Evolutionary conservation across 2,113 vertebrate genomes (phyloP), one percentile per base, ranked within the genome.

Genomic region (Tragulus kanchil): DNA sequence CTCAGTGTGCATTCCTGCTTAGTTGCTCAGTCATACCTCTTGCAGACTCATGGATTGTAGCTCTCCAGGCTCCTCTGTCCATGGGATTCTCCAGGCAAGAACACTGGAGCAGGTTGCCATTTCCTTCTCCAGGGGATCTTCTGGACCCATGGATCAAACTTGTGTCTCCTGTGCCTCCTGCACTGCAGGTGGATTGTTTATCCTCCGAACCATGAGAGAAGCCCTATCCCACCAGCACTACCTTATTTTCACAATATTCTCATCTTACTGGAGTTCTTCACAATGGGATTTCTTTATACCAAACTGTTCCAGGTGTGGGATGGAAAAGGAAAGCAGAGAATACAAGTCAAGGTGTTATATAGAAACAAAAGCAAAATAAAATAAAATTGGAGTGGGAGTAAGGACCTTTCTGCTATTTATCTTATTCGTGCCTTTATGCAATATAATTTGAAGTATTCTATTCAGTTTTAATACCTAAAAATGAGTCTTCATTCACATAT

Each of bases 381-480:
- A 28, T 78, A 65, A 87, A 62, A 91, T 69, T 65, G 42, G 28
- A 17, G 1, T 12, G 28, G 8, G 8, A 12, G n/a, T 28, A 89
- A 84, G 71, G 16, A 6, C 2, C 16, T 14, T 75, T 94, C 21
- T 88, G 9, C 28, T 84, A 7, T 52, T 90, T 73, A 26, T 16
- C 25, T 89, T 65, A 64, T 54, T 50, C 2, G 61, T 89, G 45
- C 13, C 17, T 54, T 85, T 56, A 23, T 58, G 36, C 52, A 93
- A 58, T 56, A 50, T 50, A n/a, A 62, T 17, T 82, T 85, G 12
- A 69, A 65, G 25, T 3, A 52, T 81, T 96, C 19, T 54, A 11
- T 83, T 86, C 58, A 85, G 15, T 87, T 52, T 84, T 81, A 91
- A 93, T 69, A 89, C 14, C 54, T 89, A 50, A 83, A 90, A 88